phyloP scores from a whole-genome alignment of 2,888 invertebrate species.

The Harmothoe impar region DNA sequence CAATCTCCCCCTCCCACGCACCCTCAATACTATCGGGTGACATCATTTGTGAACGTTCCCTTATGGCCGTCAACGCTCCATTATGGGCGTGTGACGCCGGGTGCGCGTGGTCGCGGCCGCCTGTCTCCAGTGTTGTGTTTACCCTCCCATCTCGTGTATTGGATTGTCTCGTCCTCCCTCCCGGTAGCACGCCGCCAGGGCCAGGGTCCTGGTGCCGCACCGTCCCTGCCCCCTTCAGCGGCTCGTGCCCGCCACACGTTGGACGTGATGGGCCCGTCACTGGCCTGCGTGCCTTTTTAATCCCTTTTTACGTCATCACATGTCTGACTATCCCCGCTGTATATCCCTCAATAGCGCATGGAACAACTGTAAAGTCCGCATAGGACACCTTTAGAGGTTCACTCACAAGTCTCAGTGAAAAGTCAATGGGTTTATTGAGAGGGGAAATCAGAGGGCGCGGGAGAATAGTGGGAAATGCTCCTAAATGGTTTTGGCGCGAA shows the following conservation, averaged over 20 bases:
- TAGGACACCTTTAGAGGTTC: too few relatives aligned
- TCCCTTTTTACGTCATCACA: background rate
- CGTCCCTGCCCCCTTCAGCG: constrained; percentile 2
- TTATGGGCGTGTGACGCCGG: constrained; percentile 8
- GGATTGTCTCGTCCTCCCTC: constrained; percentile 27
- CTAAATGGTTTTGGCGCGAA: constrained; percentile 11
- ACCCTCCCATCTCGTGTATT: constrained; percentile 54
- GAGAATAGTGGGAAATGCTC: background rate
- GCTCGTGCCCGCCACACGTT: background rate
- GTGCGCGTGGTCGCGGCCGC: background rate
- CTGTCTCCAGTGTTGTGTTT: constrained; percentile 26
- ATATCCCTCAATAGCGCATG: too few relatives aligned
- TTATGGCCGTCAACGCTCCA: background rate
- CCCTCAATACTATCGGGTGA: too few relatives aligned
- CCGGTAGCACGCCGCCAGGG: too few relatives aligned
- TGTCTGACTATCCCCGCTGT: too few relatives aligned
- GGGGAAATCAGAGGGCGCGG: too few relatives aligned
- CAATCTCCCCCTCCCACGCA: background rate
- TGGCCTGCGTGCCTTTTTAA: background rate
- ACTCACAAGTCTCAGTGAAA: too few relatives aligned
- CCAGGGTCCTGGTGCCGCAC: background rate
- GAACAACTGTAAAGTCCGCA: too few relatives aligned
- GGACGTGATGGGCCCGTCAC: background rate
- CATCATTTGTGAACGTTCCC: too few relatives aligned
- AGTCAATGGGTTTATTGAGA: too few relatives aligned